phyloP scores from a whole-genome alignment of 2,113 vertebrate species.

The Pseudorasbora parva region DNA sequence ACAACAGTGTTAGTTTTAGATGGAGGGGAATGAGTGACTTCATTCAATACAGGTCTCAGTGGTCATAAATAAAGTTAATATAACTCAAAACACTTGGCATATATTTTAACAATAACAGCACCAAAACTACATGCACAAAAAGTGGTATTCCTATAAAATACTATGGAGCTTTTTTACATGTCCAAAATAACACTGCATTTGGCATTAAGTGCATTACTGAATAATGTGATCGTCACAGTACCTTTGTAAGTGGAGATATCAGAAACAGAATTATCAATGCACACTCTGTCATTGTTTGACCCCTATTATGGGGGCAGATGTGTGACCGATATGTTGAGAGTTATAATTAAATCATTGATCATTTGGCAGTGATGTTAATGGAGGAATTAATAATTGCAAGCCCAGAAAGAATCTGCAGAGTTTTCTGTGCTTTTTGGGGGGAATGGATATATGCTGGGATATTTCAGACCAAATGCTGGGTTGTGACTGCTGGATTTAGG shows the following conservation, averaged over 20 bases:
- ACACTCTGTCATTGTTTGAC: conserved; percentile 3
- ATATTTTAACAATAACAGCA: too few relatives aligned
- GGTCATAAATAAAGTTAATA: not conserved
- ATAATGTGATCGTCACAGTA: not conserved
- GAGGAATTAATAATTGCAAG: conserved; percentile 2
- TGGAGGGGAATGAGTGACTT: not conserved
- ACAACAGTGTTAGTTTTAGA: not conserved
- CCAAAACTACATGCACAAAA: not conserved
- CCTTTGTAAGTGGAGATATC: not conserved
- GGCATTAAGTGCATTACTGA: not conserved
- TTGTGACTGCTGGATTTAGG: not conserved
- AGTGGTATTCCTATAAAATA: too few relatives aligned
- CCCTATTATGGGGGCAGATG: not conserved
- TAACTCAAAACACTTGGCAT: not conserved
- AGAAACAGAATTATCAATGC: not conserved
- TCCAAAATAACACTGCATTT: not conserved
- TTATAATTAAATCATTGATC: conserved; percentile 13
- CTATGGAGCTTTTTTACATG: too few relatives aligned
- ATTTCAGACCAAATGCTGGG: not conserved
- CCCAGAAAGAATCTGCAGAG: not conserved
- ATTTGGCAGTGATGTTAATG: not conserved
- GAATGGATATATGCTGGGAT: not conserved
- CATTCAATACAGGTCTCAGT: not conserved
- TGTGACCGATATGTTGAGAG: not conserved
- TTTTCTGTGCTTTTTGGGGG: not conserved